These are phyloP conservation scores for Ectropis grisescens DNA, from an alignment of 1,140 invertebrate species.

Conservation along the genomic window DNA sequence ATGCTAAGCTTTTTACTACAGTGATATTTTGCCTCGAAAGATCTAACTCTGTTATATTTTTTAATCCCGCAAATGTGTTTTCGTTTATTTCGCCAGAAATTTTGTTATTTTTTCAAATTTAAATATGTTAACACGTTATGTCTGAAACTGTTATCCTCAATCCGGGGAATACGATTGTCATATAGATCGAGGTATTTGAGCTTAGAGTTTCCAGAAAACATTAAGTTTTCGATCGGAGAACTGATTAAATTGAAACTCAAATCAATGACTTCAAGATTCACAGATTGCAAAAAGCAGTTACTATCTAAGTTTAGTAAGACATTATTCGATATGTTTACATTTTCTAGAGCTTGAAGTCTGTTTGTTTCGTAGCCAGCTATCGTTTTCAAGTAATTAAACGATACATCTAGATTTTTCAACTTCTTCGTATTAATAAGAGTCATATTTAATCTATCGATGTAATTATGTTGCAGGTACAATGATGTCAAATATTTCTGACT, in stretches of 20 bases:
- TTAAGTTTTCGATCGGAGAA: constrained; percentile 21
- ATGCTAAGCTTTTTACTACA: constrained; percentile 24
- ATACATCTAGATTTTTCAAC: constrained; percentile 29
- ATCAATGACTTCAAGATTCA: constrained; percentile 30
- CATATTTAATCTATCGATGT: constrained; percentile 22
- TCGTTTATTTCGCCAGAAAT: constrained; percentile 24
- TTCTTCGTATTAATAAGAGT: constrained; percentile 31
- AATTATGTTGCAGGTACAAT: constrained; percentile 33
- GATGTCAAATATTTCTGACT: constrained; percentile 20
- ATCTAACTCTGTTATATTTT: constrained; percentile 22
- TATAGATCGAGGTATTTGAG: constrained; percentile 32
- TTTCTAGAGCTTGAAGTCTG: constrained; percentile 21
- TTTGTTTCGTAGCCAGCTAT: constrained; percentile 34
- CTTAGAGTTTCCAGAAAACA: constrained; percentile 33
- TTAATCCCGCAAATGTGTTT: constrained; percentile 29
- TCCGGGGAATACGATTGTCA: constrained; percentile 31
- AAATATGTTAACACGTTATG: constrained; percentile 26
- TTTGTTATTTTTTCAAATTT: constrained; percentile 35
- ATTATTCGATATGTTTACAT: constrained; percentile 39
- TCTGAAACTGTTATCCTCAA: constrained; percentile 33
- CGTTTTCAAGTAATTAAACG: constrained; percentile 27
- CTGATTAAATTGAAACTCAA: constrained; percentile 37
- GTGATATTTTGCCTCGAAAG: constrained; percentile 32
- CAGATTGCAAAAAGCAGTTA: constrained; percentile 36
- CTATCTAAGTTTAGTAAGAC: constrained; percentile 29